These are phyloP conservation scores for Troides aeacus DNA, from an alignment of 2,888 invertebrate species.

Conservation along the genomic window DNA sequence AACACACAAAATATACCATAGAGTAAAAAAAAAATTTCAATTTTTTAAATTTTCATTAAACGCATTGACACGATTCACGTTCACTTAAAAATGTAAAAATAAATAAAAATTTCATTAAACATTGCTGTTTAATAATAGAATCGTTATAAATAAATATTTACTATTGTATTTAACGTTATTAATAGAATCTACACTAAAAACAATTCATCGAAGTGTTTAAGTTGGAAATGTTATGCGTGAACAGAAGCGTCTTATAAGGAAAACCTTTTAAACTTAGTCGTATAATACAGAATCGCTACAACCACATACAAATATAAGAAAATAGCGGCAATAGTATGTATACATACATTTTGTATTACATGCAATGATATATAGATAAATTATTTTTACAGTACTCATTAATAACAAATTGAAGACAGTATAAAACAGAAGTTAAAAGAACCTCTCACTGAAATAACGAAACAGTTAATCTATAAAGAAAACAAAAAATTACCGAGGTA, in stretches of 20 bases:
- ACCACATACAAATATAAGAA: slow-evolving; percentile 58
- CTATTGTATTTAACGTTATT: background rate
- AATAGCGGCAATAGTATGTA: slow-evolving; percentile 73
- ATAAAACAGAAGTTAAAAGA: slow-evolving; percentile 24
- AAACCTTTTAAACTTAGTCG: slow-evolving; percentile 56
- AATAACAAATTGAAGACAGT: slow-evolving; percentile 29
- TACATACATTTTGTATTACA: slow-evolving; percentile 57
- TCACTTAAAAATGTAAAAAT: background rate
- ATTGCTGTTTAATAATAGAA: background rate
- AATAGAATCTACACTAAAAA: background rate
- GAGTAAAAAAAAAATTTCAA: slow-evolving; percentile 50
- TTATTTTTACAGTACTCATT: slow-evolving; percentile 43
- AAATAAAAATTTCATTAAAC: background rate
- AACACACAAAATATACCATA: slow-evolving; percentile 56
- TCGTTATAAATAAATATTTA: background rate
- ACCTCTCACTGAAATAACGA: slow-evolving; percentile 39
- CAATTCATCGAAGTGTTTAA: background rate
- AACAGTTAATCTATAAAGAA: slow-evolving; percentile 51
- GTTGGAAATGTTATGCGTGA: slow-evolving; percentile 34
- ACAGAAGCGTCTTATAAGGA: slow-evolving; percentile 57
- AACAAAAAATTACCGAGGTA: slow-evolving; percentile 65
- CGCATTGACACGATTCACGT: background rate
- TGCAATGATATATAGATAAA: slow-evolving; percentile 52
- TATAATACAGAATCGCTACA: slow-evolving; percentile 50
- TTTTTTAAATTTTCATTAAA: slow-evolving; percentile 27